Conservation (phyloP, 2,797 vertebrate genomes). For the Myotis planiceps region DNA sequence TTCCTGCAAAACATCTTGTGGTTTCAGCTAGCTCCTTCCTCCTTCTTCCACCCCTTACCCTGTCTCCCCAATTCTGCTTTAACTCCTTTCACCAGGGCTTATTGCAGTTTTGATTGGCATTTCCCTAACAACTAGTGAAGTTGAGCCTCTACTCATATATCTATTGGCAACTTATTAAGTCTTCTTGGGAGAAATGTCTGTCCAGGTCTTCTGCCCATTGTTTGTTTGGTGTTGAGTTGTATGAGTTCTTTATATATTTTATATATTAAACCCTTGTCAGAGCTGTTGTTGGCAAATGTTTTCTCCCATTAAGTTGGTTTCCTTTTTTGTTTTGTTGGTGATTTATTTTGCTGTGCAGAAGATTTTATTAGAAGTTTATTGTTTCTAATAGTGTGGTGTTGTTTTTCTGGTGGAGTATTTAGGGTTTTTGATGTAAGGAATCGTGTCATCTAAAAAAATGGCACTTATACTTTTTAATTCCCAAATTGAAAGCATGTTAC, state of each 20-base stretch:
- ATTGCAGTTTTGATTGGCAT: not conserved
- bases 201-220: not conserved
- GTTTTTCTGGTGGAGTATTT: no score
- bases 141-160: not conserved
- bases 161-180: not conserved
- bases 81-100: not conserved
- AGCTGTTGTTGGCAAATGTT: not conserved
- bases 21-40: no score
- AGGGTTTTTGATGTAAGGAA: no score
- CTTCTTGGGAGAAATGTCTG: not conserved
- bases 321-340: not conserved
- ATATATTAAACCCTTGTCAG: not conserved
- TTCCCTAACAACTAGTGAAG: not conserved
- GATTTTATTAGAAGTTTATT: no score
- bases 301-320: not conserved
- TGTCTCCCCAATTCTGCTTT: no score
- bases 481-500: no score
- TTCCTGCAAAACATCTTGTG: no score
- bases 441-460: no score
- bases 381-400: no score
- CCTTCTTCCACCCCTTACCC: no score
- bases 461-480: no score
- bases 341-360: not conserved
- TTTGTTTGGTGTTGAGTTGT: not conserved
- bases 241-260: not conserved